Evolutionary conservation across 2,113 vertebrate genomes (phyloP).

Genomic region (Vanacampus margaritifer): DNA sequence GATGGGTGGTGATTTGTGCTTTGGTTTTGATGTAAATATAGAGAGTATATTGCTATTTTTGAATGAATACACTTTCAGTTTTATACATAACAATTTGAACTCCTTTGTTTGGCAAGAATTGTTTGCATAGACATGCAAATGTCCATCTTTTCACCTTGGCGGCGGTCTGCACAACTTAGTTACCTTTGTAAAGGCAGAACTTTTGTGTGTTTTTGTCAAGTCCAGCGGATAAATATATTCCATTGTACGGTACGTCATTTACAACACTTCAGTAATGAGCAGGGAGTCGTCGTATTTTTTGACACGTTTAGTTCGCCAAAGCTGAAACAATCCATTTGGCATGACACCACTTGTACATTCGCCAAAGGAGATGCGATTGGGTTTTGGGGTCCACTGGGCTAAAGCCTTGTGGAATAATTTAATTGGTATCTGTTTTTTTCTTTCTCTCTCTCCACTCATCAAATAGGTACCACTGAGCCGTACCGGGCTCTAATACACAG

Average conservation of each 20-base stretch:
- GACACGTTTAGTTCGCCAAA: slow-evolving; percentile 40
- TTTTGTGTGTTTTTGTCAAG: not conserved
- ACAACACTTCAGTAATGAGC: slow-evolving; percentile 28
- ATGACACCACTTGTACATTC: slow-evolving; percentile 36
- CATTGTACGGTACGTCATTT: slow-evolving; percentile 12
- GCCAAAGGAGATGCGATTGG: slow-evolving; percentile 31
- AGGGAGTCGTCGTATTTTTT: slow-evolving; percentile 34
- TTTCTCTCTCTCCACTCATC: slow-evolving; percentile 35
- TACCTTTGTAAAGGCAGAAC: not conserved
- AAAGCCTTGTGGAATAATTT: slow-evolving; percentile 73
- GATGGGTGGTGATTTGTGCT: too few species aligned
- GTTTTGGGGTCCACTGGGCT: slow-evolving; percentile 60
- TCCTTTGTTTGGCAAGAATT: not conserved
- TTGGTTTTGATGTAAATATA: too few species aligned
- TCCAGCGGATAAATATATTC: slow-evolving; percentile 2
- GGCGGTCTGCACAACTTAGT: not conserved
- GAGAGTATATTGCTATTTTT: too few species aligned
- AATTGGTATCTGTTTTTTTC: slow-evolving; percentile 68
- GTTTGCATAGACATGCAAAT: not conserved
- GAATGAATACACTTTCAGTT: not conserved
- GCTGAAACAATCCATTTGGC: slow-evolving; percentile 39
- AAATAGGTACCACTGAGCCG: slow-evolving; percentile 56
- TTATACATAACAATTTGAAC: not conserved
- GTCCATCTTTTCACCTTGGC: not conserved
- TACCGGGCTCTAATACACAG: slow-evolving; percentile 43